Conservation (phyloP, 2,888 invertebrate genomes). For the Lithophane semibrunnea region DNA sequence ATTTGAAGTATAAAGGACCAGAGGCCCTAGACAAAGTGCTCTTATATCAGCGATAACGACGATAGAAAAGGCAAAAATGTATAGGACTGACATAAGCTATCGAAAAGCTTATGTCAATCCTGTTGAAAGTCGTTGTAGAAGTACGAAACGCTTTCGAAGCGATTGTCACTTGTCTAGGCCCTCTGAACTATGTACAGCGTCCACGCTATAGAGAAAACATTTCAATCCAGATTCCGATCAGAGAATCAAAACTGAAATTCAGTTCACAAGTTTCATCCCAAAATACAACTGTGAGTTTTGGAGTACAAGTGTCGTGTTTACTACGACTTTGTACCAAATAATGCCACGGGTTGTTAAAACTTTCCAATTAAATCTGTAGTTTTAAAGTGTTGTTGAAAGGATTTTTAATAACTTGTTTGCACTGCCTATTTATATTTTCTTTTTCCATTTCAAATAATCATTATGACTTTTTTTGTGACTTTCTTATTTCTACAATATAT, state of each 20-base stretch:
- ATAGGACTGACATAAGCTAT: too few species aligned
- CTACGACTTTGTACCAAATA: background rate
- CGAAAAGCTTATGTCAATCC: too few species aligned
- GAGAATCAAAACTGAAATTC: conserved; percentile 11
- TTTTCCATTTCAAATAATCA: background rate
- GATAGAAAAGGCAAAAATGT: too few species aligned
- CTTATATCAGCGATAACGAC: too few species aligned
- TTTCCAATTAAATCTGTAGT: conserved; percentile 17
- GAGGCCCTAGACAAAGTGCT: too few species aligned
- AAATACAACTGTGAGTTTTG: background rate
- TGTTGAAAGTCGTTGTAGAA: too few species aligned
- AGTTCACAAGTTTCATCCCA: background rate
- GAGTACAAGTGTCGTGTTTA: background rate
- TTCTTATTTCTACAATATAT: background rate
- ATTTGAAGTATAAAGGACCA: too few species aligned
- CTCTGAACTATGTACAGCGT: background rate
- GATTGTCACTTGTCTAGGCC: too few species aligned
- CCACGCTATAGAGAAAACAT: background rate
- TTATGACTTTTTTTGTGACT: background rate
- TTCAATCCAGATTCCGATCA: too few species aligned
- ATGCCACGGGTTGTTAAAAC: conserved; percentile 17
- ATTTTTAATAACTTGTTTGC: background rate
- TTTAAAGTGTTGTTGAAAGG: background rate
- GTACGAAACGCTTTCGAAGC: too few species aligned
- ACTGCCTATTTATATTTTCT: background rate